These are phyloP conservation scores for Lomographa bimaculata DNA, from an alignment of 2,888 invertebrate species.

Conservation along the genomic window DNA sequence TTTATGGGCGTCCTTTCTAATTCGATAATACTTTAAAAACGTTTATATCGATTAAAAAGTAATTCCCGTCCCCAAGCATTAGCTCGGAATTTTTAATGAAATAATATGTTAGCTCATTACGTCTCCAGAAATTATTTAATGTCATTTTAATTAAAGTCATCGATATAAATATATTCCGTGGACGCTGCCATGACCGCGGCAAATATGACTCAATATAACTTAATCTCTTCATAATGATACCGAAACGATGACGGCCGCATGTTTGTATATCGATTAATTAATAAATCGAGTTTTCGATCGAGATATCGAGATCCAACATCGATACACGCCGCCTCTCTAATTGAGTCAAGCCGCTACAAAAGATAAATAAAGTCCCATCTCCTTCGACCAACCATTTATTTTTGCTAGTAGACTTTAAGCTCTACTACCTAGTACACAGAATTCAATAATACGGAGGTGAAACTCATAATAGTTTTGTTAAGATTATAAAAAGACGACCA, in stretches of 20 bases:
- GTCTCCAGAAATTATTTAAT: slow-evolving; percentile 15
- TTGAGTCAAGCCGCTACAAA: slow-evolving; percentile 78
- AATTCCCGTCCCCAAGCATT: slow-evolving; percentile 3
- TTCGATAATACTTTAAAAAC: background rate
- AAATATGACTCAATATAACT: slow-evolving; percentile 52
- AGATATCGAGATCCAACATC: slow-evolving; percentile 68
- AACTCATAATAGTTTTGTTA: slow-evolving; percentile 34
- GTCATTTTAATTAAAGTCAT: slow-evolving; percentile 17
- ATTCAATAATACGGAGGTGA: slow-evolving; percentile 6
- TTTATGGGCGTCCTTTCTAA: background rate
- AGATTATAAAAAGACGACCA: slow-evolving; percentile 58
- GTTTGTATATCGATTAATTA: slow-evolving; percentile 84
- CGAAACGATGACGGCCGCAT: slow-evolving; percentile 74
- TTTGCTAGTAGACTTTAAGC: slow-evolving; percentile 19
- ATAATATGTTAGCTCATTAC: slow-evolving; percentile 13
- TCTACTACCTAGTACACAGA: slow-evolving; percentile 27
- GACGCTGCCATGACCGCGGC: slow-evolving; percentile 11
- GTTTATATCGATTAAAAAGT: slow-evolving; percentile 2
- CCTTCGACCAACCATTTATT: slow-evolving; percentile 3
- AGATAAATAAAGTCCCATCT: slow-evolving; percentile 58
- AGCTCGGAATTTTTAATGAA: slow-evolving; percentile 10
- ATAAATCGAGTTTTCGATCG: slow-evolving; percentile 77
- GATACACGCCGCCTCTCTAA: slow-evolving; percentile 79
- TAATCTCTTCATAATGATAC: slow-evolving; percentile 66
- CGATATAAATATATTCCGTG: slow-evolving; percentile 7